Conservation (phyloP, 1,140 invertebrate genomes). For the Anthonomus grandis region DNA sequence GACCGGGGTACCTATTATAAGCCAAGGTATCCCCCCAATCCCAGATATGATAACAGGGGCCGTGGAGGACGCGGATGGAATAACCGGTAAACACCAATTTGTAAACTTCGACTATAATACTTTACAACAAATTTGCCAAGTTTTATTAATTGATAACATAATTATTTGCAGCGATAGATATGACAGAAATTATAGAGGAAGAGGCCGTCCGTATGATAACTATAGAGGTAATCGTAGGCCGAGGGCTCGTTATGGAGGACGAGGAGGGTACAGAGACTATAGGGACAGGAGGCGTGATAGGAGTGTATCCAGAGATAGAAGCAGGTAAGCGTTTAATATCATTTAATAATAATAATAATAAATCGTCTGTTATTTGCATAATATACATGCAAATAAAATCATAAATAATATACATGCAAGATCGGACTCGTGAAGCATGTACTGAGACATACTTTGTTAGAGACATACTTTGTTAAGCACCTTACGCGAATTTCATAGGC, state of each 20-base stretch:
- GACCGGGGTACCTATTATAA: constrained; percentile 74
- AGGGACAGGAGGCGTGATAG: constrained; percentile 56
- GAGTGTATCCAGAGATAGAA: constrained; percentile 47
- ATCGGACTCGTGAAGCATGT: too few relatives aligned
- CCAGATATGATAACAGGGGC: constrained; percentile 52
- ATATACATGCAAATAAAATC: too few relatives aligned
- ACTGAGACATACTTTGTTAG: too few relatives aligned
- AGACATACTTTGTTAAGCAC: too few relatives aligned
- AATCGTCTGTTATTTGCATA: too few relatives aligned
- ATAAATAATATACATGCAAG: too few relatives aligned
- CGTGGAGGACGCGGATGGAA: constrained; percentile 53
- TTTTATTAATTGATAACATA: not conserved
- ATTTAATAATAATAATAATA: too few relatives aligned
- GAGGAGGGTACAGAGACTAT: constrained; percentile 60
- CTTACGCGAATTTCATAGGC: too few relatives aligned
- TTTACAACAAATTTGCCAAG: too few relatives aligned
- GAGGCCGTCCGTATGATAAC: constrained; percentile 39
- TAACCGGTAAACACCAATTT: constrained; percentile 42
- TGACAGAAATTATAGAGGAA: constrained; percentile 38
- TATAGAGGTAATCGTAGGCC: constrained; percentile 38
- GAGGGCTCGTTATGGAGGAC: constrained; percentile 37
- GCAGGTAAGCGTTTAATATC: constrained; percentile 23
- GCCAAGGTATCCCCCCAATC: constrained; percentile 61
- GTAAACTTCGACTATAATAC: too few relatives aligned
- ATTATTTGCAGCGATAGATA: constrained; percentile 51